Evolutionary conservation across 2,113 vertebrate genomes (phyloP).

Genomic region (Tamias sibiricus): DNA sequence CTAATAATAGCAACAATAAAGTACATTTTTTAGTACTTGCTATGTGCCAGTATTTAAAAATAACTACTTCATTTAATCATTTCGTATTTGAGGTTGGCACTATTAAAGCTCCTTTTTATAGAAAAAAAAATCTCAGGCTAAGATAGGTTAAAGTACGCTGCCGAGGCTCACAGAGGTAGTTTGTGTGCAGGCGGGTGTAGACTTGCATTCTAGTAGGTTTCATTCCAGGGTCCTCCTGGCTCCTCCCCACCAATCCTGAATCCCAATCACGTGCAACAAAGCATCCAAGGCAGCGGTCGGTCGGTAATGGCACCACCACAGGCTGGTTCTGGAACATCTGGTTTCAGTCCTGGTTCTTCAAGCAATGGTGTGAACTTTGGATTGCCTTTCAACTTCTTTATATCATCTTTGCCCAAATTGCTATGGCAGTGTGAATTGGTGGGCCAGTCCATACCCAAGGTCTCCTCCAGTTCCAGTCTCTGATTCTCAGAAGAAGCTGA

Average conservation of each 20-base stretch:
- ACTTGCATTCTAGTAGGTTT: background rate
- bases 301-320: background rate
- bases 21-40: background rate
- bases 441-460: background rate
- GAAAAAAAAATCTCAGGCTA: background rate
- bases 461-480: background rate
- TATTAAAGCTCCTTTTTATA: background rate
- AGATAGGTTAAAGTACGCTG: background rate
- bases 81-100: background rate
- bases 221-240: background rate
- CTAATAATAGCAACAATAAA: background rate
- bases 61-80: background rate
- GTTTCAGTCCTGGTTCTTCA: background rate
- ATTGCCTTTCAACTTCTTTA: background rate
- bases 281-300: background rate
- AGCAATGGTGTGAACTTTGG: background rate
- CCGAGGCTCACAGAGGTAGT: background rate
- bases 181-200: background rate
- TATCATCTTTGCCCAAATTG: background rate
- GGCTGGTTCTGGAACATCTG: background rate
- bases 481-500: conserved; percentile 21
- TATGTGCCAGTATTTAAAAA: background rate
- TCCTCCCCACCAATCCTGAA: background rate
- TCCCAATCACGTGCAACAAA: rapidly evolving
- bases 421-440: background rate